These are phyloP conservation scores for Anarhynchus alexandrinus DNA, from an alignment of 2,113 vertebrate genomes.

Conservation along the genomic window DNA sequence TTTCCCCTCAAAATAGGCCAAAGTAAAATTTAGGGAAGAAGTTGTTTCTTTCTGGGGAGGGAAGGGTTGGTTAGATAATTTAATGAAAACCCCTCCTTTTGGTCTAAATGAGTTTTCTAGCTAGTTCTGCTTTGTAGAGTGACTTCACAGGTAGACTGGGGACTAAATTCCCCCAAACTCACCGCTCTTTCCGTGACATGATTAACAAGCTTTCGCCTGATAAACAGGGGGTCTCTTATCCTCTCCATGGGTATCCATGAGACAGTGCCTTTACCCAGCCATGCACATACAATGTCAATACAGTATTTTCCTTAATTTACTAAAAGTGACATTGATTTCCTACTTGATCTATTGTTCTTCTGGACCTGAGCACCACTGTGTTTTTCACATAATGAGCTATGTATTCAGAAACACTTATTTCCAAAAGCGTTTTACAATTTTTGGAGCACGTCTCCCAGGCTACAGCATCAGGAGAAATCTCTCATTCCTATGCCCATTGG, in stretches of 20 bases:
- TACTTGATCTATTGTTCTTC: background rate
- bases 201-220: background rate
- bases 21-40: background rate
- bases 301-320: background rate
- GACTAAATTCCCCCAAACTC: background rate
- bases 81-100: background rate
- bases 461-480: background rate
- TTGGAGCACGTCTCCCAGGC: accelerated
- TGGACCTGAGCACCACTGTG: background rate
- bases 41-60: background rate
- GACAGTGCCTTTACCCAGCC: background rate
- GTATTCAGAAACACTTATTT: background rate
- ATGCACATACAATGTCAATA: background rate
- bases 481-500: background rate
- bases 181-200: accelerated
- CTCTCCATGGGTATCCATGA: background rate
- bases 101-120: background rate
- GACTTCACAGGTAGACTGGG: background rate
- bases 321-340: background rate
- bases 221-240: background rate
- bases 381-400: background rate
- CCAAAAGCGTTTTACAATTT: background rate
- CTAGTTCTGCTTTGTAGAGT: background rate
- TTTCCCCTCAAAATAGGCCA: background rate
- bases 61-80: background rate